A percentile compares a stretch with the other conserved stretches of the same genome.
phyloP scores from a whole-genome alignment of 2,113 vertebrate genomes.

The human region GRCh38 chr12:94135501-94136000 shows the following conservation, averaged over 20 bases:
- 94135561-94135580: not conserved
- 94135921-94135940: not conserved
- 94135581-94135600: not conserved
- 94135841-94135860: not conserved
- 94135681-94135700: not conserved
- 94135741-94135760: not conserved
- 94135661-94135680: not conserved
- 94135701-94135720: not conserved
- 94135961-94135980: not conserved
- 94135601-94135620: not conserved
- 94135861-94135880: not conserved
- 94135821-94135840: not conserved
- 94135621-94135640: not conserved
- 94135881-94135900: not conserved
- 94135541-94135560: not conserved
- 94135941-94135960: not conserved
- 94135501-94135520: not conserved
- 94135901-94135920: not conserved
- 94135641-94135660: not conserved
- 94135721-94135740: not conserved
- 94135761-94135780: constrained; percentile 17
- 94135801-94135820: not conserved
- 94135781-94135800: not conserved
- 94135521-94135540: not conserved
- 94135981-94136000: not conserved